Evolutionary conservation across 2,797 vertebrate genomes (phyloP).

Genomic region (Rhynchotus rufescens): DNA sequence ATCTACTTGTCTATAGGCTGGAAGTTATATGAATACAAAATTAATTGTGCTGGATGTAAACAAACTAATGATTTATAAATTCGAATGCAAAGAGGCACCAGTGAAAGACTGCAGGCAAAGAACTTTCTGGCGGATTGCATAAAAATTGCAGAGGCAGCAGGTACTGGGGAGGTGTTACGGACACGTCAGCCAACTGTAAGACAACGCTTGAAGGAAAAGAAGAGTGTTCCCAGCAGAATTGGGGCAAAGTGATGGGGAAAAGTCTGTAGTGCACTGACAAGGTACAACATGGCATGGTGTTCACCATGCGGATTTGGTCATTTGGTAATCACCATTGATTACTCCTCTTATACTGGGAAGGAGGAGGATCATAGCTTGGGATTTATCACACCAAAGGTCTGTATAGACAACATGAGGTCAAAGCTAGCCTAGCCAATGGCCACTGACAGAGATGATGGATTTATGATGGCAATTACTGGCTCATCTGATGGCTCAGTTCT

Average conservation of each 20-base stretch:
- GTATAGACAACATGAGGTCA: too few relatives aligned
- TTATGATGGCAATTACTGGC: too few relatives aligned
- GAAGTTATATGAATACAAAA: background rate
- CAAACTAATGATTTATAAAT: background rate
- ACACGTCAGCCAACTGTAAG: background rate
- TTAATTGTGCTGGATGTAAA: background rate
- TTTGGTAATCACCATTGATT: background rate
- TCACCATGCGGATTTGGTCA: accelerated
- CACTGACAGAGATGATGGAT: background rate
- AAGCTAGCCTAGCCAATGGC: background rate
- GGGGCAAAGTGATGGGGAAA: background rate
- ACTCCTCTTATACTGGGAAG: background rate
- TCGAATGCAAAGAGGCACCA: background rate
- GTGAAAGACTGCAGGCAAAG: background rate
- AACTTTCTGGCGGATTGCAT: background rate
- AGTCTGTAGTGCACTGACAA: background rate
- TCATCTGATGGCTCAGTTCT: background rate
- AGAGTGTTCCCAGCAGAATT: background rate
- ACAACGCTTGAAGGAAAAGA: background rate
- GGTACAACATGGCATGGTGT: background rate
- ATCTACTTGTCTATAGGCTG: background rate
- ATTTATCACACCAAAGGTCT: background rate
- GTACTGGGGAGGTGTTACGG: too few relatives aligned
- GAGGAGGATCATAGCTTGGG: accelerated
- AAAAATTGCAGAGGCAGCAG: background rate